Percentiles rank a stretch among this genome's conserved stretches.
phyloP scores from a whole-genome alignment of 1,140 invertebrate species.

The Bombus difficillimus region DNA sequence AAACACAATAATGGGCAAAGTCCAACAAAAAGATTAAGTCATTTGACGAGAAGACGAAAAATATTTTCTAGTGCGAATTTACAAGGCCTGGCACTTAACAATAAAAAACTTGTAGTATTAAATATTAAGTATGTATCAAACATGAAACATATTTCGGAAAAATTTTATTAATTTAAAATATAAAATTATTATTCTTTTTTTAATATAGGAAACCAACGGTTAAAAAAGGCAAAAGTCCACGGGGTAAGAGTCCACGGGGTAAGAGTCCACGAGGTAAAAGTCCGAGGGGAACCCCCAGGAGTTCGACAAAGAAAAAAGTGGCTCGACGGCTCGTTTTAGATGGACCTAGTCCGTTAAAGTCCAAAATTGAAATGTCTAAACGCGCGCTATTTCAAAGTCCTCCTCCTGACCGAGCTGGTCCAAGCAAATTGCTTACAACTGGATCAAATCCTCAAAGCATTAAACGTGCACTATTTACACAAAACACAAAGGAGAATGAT shows the following conservation, averaged over 20 bases:
- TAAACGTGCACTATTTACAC: slow-evolving; percentile 85
- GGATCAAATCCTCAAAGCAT: slow-evolving; percentile 79
- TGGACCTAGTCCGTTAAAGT: slow-evolving; percentile 72
- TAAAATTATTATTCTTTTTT: slow-evolving; percentile 5
- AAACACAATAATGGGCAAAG: slow-evolving; percentile 84
- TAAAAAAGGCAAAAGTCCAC: slow-evolving; percentile 75
- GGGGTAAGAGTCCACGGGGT: slow-evolving; percentile 76
- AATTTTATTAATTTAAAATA: slow-evolving; percentile 14
- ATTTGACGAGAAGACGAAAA: slow-evolving; percentile 85
- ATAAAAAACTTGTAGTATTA: slow-evolving; percentile 76
- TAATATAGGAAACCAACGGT: slow-evolving; percentile 70
- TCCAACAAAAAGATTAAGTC: slow-evolving; percentile 86
- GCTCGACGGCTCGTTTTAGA: slow-evolving; percentile 70
- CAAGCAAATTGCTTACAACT: slow-evolving; percentile 68
- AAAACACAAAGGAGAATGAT: slow-evolving; percentile 76
- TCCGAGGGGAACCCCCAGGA: slow-evolving; percentile 76
- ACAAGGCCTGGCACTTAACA: slow-evolving; percentile 71
- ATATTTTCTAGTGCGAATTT: slow-evolving; percentile 86
- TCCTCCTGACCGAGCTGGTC: slow-evolving; percentile 74
- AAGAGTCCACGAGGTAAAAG: slow-evolving; percentile 78
- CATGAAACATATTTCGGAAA: neutral
- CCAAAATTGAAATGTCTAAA: slow-evolving; percentile 83
- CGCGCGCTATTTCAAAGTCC: slow-evolving; percentile 87
- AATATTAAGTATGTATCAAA: slow-evolving; percentile 71
- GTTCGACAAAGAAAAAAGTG: slow-evolving; percentile 77